These are phyloP conservation scores for Scaptomyza montana DNA, from an alignment of 1,140 invertebrate genomes.

Conservation along the genomic window DNA sequence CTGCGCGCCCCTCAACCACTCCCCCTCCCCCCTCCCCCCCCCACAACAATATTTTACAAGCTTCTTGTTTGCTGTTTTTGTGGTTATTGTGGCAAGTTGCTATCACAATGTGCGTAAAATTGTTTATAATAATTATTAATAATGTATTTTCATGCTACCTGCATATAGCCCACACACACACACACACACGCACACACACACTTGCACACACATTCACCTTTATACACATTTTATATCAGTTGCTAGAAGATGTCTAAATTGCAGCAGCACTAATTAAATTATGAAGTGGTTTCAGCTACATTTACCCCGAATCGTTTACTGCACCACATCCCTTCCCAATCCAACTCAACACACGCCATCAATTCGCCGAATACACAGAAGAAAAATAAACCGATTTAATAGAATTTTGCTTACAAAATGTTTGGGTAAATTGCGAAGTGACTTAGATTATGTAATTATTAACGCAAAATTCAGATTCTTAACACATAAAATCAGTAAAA, in stretches of 20 bases:
- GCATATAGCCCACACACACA: slow-evolving; percentile 1
- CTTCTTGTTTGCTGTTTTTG: slow-evolving; percentile 4
- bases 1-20: too few relatives aligned
- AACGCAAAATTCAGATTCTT: too few relatives aligned
- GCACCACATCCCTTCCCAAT: not conserved
- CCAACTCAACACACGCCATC: not conserved
- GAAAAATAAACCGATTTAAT: too few relatives aligned
- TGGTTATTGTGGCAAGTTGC: slow-evolving; percentile 12
- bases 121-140: slow-evolving; percentile 74
- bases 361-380: not conserved
- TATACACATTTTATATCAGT: slow-evolving; percentile 2
- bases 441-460: too few relatives aligned
- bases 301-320: slow-evolving; percentile 33
- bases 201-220: slow-evolving; percentile 6
- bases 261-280: slow-evolving; percentile 76
- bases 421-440: too few relatives aligned
- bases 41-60: too few relatives aligned
- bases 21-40: too few relatives aligned
- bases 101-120: slow-evolving; percentile 60
- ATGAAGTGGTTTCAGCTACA: slow-evolving; percentile 77
- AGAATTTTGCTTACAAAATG: too few relatives aligned
- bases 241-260: slow-evolving; percentile 42
- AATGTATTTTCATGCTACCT: slow-evolving; percentile 35
- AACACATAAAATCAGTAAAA: too few relatives aligned
- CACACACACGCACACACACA: slow-evolving; percentile 14